A percentile compares a stretch with the other conserved stretches of the same genome.
Conservation (phyloP, 1,140 invertebrate species). For the Calosoma granatense region DNA sequence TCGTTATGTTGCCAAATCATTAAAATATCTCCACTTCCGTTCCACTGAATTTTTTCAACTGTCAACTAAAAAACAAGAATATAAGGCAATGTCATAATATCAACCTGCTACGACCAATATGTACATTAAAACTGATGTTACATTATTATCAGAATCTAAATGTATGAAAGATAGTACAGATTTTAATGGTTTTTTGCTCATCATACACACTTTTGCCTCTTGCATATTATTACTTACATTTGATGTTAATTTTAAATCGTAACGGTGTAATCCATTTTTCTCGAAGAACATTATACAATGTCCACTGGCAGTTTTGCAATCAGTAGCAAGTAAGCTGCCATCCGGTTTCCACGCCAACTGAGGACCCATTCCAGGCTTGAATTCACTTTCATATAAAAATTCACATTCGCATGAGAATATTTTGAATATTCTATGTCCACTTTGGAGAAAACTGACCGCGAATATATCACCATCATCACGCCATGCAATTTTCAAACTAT, state of each 20-base stretch:
- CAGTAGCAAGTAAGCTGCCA: neutral
- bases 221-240: neutral
- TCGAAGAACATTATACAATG: neutral
- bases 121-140: too few species aligned
- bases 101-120: too few species aligned
- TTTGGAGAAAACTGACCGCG: conserved; percentile 16
- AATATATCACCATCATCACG: conserved; percentile 28
- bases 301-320: neutral
- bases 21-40: neutral
- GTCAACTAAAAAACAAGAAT: neutral
- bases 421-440: neutral
- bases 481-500: conserved; percentile 21
- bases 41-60: neutral
- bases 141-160: too few species aligned
- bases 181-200: too few species aligned
- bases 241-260: neutral
- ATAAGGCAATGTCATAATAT: too few species aligned
- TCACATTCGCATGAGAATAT: neutral
- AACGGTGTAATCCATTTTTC: neutral
- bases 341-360: neutral
- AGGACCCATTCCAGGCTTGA: neutral
- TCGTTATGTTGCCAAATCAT: neutral
- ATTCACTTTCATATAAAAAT: neutral
- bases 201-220: too few species aligned
- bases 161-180: too few species aligned